These are phyloP conservation scores for Trididemnum nubilum DNA, from an alignment of 23 tunicate species.

Conservation along the genomic window DNA sequence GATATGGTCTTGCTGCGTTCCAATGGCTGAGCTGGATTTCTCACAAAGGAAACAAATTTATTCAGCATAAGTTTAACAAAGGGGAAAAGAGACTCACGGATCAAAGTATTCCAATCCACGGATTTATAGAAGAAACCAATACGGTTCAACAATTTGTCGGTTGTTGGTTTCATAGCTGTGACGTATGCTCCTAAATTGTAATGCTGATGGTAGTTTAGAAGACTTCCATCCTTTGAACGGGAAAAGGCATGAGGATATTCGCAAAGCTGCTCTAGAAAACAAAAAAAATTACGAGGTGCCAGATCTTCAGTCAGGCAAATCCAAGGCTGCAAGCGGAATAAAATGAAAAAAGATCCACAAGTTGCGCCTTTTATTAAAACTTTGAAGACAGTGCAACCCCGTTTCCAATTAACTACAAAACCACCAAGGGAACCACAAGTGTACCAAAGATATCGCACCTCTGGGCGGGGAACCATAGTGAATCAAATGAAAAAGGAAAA, in stretches of 20 bases:
- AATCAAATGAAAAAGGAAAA: too few species aligned
- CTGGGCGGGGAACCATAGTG: too few species aligned
- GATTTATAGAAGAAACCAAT: neutral
- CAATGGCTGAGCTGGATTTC: neutral
- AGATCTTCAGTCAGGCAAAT: neutral
- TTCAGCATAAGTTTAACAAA: neutral
- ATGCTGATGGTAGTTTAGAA: neutral
- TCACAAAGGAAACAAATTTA: neutral
- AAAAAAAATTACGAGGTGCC: neutral
- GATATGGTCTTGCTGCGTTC: neutral
- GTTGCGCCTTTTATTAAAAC: neutral
- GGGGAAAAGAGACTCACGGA: neutral
- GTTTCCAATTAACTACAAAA: neutral
- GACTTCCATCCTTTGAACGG: neutral
- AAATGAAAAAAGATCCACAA: neutral
- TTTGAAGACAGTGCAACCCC: too few species aligned
- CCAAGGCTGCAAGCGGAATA: neutral
- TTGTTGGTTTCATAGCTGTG: neutral
- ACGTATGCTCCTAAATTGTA: neutral
- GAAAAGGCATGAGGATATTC: neutral
- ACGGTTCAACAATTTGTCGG: neutral
- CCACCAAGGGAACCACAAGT: too few species aligned
- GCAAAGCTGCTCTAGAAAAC: neutral
- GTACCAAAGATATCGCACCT: too few species aligned
- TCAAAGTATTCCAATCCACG: neutral